Percentiles rank a stretch among this genome's conserved stretches.
Evolutionary conservation across 1,140 invertebrate genomes (phyloP).

Genomic region (Hyles euphorbiae): DNA sequence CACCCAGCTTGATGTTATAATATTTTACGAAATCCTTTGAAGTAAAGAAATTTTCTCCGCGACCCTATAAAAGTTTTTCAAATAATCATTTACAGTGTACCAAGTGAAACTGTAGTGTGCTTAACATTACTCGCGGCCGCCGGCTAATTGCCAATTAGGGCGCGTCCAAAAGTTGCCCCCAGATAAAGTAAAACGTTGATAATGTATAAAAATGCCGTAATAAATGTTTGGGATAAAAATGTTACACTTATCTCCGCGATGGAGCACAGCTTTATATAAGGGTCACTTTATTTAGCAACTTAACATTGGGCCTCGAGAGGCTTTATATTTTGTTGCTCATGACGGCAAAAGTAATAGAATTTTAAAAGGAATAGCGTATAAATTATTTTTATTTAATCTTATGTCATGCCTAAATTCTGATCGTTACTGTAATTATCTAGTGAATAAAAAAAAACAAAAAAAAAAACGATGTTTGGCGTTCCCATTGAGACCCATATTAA

Average conservation of each 20-base stretch:
- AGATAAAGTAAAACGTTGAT: conserved; percentile 22
- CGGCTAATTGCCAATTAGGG: conserved; percentile 31
- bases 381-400: too few relatives aligned
- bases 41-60: background rate
- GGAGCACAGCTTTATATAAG: conserved; percentile 4
- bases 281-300: conserved; percentile 2
- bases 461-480: too few relatives aligned
- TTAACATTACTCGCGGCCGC: conserved; percentile 11
- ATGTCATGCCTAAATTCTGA: too few relatives aligned
- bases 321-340: background rate
- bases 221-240: conserved; percentile 11
- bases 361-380: too few relatives aligned
- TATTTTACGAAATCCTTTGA: background rate
- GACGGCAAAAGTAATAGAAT: background rate
- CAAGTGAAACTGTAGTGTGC: conserved; percentile 18
- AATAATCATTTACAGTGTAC: conserved; percentile 15
- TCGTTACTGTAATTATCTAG: too few relatives aligned
- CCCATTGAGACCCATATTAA: too few relatives aligned
- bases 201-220: conserved; percentile 15
- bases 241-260: conserved; percentile 4
- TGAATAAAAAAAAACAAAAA: too few relatives aligned
- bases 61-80: conserved; percentile 13
- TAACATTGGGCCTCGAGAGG: background rate
- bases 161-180: conserved; percentile 14
- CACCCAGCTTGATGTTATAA: too few relatives aligned